Conservation (phyloP, 2,797 vertebrate genomes). For the Poeciliopsis presidionis region DNA sequence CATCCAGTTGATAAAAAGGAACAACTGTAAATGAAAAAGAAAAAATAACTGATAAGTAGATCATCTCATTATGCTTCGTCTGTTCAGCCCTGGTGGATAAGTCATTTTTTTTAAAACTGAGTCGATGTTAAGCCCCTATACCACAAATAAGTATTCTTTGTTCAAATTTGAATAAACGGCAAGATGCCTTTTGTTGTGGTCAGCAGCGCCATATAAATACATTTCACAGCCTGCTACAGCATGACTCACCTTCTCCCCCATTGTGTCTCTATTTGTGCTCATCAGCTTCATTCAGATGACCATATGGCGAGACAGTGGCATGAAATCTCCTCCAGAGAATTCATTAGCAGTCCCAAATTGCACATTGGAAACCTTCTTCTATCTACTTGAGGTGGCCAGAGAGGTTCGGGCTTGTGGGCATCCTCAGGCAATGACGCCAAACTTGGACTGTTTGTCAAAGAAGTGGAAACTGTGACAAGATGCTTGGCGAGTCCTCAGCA, state of each 20-base stretch:
- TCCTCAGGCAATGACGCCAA: constrained; percentile 49
- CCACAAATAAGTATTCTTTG: not conserved
- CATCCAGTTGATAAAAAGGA: not conserved
- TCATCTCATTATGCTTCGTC: not conserved
- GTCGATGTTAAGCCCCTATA: not conserved
- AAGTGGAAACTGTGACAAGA: constrained; percentile 53
- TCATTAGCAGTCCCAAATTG: constrained; percentile 82
- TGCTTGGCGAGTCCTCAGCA: constrained; percentile 7
- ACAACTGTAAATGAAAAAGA: not conserved
- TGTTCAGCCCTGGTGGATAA: not conserved
- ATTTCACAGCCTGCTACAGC: constrained; percentile 21
- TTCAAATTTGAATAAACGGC: not conserved
- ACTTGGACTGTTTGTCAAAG: constrained; percentile 52
- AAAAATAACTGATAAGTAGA: not conserved
- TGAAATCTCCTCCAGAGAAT: constrained; percentile 81
- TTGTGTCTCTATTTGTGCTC: constrained; percentile 73
- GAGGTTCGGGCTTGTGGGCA: constrained; percentile 42
- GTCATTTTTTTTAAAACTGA: not conserved
- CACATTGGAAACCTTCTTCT: constrained; percentile 78
- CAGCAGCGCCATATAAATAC: not conserved
- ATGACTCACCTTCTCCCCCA: constrained; percentile 31
- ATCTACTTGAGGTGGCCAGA: constrained; percentile 70
- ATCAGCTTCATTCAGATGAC: constrained; percentile 82
- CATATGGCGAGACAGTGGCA: constrained; percentile 81
- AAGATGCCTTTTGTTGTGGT: not conserved